Percentiles rank a stretch among this genome's conserved stretches.
Evolutionary conservation across 2,888 invertebrate genomes (phyloP).

Genomic region (Oligia strigilis): DNA sequence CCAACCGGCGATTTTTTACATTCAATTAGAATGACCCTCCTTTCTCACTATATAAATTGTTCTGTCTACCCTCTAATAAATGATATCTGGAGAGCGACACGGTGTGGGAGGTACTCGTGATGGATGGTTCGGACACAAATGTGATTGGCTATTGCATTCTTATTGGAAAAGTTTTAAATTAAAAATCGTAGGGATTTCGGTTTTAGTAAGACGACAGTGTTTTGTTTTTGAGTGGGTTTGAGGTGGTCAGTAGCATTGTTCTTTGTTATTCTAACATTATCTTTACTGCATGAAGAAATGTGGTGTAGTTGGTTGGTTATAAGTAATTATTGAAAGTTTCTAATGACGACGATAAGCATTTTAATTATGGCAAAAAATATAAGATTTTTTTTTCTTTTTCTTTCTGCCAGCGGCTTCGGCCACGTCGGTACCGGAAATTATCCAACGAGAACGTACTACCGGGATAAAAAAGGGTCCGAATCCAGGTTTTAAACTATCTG

Average conservation of each 20-base stretch:
- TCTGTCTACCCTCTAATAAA: constrained; percentile 87
- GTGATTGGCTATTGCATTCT: constrained; percentile 75
- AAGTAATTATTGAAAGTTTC: neutral
- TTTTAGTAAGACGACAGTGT: neutral
- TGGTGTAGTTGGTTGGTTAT: no score
- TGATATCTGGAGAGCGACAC: constrained; percentile 81
- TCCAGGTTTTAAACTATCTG: neutral
- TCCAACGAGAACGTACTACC: neutral
- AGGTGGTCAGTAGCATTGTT: neutral
- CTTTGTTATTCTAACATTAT: neutral
- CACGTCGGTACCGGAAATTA: neutral
- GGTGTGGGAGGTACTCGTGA: constrained; percentile 84
- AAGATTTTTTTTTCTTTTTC: no score
- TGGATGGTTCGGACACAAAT: constrained; percentile 75
- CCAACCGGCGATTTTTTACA: constrained; percentile 87
- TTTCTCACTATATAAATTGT: constrained; percentile 85
- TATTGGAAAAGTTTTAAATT: constrained; percentile 48
- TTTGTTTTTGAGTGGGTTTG: neutral
- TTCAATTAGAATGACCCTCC: constrained; percentile 88
- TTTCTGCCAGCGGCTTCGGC: no score
- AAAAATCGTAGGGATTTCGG: neutral
- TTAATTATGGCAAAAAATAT: no score
- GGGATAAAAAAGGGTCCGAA: neutral
- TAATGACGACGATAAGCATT: neutral
- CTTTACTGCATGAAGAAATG: neutral